Conservation (phyloP, 1,140 invertebrate species). For the Matsumurasca onukii region DNA sequence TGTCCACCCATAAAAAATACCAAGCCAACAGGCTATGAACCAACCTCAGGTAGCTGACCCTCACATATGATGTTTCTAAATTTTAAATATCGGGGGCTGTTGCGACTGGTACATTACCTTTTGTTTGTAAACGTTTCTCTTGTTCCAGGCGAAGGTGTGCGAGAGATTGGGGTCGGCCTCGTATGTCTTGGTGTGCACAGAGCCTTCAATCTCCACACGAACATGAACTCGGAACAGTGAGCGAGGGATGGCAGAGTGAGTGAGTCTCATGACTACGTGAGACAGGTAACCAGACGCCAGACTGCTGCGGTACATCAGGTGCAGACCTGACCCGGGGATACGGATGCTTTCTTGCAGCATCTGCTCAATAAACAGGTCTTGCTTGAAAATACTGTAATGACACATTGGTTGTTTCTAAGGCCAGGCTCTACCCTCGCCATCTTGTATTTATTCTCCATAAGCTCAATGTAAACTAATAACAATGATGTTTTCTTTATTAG, state of each 20-base stretch:
- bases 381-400: background rate
- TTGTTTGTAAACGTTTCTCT: conserved; percentile 95
- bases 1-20: too few relatives aligned
- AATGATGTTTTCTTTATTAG: too few relatives aligned
- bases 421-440: background rate
- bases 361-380: conserved; percentile 52
- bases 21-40: too few relatives aligned
- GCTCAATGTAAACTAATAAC: background rate
- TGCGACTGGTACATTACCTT: too few relatives aligned
- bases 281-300: conserved; percentile 91
- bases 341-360: conserved; percentile 93
- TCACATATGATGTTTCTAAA: too few relatives aligned
- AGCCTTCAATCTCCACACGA: conserved; percentile 89
- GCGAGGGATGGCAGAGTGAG: conserved; percentile 73
- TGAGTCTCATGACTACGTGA: conserved; percentile 88
- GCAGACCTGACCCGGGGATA: conserved; percentile 88
- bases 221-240: conserved; percentile 84
- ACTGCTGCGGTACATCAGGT: conserved; percentile 91
- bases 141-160: conserved; percentile 96
- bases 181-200: conserved; percentile 86
- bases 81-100: too few relatives aligned
- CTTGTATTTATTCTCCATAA: too few relatives aligned
- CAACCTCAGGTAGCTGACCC: too few relatives aligned
- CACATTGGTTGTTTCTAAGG: background rate
- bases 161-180: conserved; percentile 94